Evolutionary conservation across 2,113 vertebrate species (phyloP).

Genomic region (Sitta europaea): DNA sequence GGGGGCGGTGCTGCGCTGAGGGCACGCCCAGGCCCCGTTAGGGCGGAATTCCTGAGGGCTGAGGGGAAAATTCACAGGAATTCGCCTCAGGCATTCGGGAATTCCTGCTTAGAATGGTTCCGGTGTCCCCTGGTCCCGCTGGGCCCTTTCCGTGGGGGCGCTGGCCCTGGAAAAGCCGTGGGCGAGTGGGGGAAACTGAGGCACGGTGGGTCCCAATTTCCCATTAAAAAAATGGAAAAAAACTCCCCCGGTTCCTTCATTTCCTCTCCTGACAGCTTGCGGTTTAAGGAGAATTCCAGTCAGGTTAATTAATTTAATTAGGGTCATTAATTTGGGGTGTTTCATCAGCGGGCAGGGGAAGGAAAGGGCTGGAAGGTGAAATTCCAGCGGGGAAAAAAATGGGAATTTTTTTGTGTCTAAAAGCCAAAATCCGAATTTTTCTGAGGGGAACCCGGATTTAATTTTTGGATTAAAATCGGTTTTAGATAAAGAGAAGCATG

Average conservation of each 20-base stretch:
- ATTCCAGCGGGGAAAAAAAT: background rate
- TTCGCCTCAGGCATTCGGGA: too few species aligned
- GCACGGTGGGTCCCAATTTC: accelerated
- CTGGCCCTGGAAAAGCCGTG: background rate
- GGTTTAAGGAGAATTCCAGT: too few species aligned
- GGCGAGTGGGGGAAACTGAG: background rate
- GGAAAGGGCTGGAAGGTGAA: background rate
- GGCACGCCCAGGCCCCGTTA: accelerated
- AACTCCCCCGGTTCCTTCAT: accelerated
- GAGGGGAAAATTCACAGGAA: background rate
- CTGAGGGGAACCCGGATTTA: background rate
- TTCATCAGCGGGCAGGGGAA: accelerated
- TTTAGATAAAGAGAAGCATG: background rate
- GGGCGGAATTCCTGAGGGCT: too few species aligned
- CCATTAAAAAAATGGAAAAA: accelerated
- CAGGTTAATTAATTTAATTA: background rate
- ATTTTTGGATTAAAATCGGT: background rate
- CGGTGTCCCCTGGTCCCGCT: background rate
- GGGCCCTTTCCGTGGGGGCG: background rate
- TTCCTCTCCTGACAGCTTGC: too few species aligned
- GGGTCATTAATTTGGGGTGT: background rate
- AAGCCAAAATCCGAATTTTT: background rate
- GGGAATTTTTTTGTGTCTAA: background rate
- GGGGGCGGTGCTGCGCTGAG: too few species aligned
- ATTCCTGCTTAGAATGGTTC: background rate